Percentiles rank a stretch among this genome's conserved stretches.
Conservation (phyloP, 2,113 vertebrate genomes). For the Pachypanchax playfairii region DNA sequence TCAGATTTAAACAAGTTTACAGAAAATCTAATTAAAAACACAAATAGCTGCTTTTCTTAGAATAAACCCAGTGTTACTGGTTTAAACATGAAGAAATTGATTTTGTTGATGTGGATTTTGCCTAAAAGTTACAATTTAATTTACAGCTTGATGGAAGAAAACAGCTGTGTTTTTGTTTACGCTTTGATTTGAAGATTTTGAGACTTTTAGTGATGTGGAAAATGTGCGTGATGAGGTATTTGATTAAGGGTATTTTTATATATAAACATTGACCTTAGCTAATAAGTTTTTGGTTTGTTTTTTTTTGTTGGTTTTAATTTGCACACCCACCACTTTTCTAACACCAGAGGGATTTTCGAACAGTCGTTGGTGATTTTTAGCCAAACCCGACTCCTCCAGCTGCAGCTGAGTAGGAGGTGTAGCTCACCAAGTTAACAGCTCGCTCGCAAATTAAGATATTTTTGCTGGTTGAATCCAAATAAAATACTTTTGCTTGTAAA, state of each 20-base stretch:
- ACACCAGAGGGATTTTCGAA: slow-evolving; percentile 31
- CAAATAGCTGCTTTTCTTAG: not conserved
- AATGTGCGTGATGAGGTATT: slow-evolving; percentile 24
- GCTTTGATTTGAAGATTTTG: slow-evolving; percentile 40
- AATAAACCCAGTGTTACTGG: not conserved
- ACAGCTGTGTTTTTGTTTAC: slow-evolving; percentile 52
- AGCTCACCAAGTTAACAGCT: slow-evolving; percentile 32
- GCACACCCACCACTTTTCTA: slow-evolving; percentile 47
- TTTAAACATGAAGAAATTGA: slow-evolving; percentile 7
- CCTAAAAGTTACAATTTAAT: slow-evolving; percentile 21
- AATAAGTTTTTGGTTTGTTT: slow-evolving; percentile 16
- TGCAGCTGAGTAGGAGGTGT: slow-evolving; percentile 55
- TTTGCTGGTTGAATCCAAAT: slow-evolving; percentile 19
- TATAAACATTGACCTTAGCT: slow-evolving; percentile 32
- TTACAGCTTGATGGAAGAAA: slow-evolving; percentile 6
- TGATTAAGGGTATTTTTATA: slow-evolving; percentile 46
- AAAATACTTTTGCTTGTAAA: slow-evolving; percentile 15
- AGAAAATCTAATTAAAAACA: not conserved
- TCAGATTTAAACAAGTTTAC: slow-evolving; percentile 25
- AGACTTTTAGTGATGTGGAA: slow-evolving; percentile 21
- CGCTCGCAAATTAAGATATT: slow-evolving; percentile 24
- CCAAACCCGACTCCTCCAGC: slow-evolving; percentile 42
- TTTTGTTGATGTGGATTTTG: slow-evolving; percentile 13
- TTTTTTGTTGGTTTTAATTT: slow-evolving; percentile 50
- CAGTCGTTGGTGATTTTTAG: slow-evolving; percentile 37